These are phyloP conservation scores for Antigone vipio DNA, from an alignment of 2,113 vertebrate genomes.

Conservation along the genomic window DNA sequence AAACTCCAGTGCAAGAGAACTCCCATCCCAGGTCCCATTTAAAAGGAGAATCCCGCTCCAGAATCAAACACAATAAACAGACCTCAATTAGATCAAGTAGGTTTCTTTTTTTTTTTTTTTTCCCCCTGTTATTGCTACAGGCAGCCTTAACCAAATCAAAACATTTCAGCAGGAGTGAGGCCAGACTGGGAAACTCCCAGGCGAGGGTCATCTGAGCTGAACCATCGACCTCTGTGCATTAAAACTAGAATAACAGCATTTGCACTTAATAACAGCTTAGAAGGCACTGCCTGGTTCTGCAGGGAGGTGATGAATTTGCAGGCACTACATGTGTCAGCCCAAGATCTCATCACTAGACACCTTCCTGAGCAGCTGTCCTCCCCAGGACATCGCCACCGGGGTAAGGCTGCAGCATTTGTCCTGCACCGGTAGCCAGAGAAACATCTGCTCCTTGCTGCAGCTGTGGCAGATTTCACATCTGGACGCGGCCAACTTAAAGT, in stretches of 20 bases:
- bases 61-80: neutral
- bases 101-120: neutral
- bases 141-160: neutral
- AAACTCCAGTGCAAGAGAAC: neutral
- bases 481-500: neutral
- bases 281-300: neutral
- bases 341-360: fast-evolving
- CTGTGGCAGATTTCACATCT: neutral
- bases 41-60: neutral
- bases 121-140: no score
- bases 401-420: neutral
- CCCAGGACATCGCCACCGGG: no score
- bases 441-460: neutral
- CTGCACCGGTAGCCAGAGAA: no score
- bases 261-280: neutral
- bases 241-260: neutral
- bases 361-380: neutral
- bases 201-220: neutral
- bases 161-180: neutral
- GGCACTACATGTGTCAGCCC: fast-evolving
- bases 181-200: neutral
- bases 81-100: neutral
- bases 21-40: neutral
- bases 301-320: no score
- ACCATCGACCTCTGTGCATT: neutral